Percentiles rank a stretch among this genome's conserved stretches.
These are phyloP conservation scores for Lutjanus argentimaculatus DNA, from an alignment of 2,797 vertebrate genomes.

Conservation along the genomic window DNA sequence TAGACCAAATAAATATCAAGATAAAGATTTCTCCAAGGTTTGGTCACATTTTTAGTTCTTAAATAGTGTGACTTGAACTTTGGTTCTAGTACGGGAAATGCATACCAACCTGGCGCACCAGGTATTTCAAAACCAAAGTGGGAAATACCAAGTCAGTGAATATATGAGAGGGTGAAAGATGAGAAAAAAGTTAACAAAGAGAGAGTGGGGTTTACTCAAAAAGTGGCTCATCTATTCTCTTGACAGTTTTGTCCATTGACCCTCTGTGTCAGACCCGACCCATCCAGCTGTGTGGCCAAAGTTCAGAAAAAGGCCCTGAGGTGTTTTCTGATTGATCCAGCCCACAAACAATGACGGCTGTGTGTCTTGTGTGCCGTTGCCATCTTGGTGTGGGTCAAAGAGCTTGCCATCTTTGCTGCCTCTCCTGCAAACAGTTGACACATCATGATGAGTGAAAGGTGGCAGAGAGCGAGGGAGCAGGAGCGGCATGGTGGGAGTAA, in stretches of 20 bases:
- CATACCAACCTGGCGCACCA: not conserved
- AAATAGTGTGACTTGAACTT: not conserved
- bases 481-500: slow-evolving; percentile 53
- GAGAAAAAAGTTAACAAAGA: not conserved
- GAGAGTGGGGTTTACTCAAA: slow-evolving; percentile 24
- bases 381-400: slow-evolving; percentile 78
- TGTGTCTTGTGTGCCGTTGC: slow-evolving; percentile 65
- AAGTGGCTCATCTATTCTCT: slow-evolving; percentile 36
- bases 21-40: no score
- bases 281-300: slow-evolving; percentile 71
- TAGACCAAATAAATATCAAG: not conserved
- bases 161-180: not conserved
- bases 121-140: not conserved
- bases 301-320: slow-evolving; percentile 76
- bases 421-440: slow-evolving; percentile 85
- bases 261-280: slow-evolving; percentile 23
- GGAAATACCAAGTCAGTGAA: not conserved
- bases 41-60: no score
- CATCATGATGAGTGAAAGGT: slow-evolving; percentile 81
- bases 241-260: slow-evolving; percentile 39
- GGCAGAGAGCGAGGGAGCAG: slow-evolving; percentile 48
- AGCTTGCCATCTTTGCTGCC: slow-evolving; percentile 67
- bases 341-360: slow-evolving; percentile 76
- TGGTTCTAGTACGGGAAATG: not conserved
- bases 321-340: slow-evolving; percentile 80